Conservation (phyloP, 2,113 vertebrate species). For the Neofelis nebulosa region DNA sequence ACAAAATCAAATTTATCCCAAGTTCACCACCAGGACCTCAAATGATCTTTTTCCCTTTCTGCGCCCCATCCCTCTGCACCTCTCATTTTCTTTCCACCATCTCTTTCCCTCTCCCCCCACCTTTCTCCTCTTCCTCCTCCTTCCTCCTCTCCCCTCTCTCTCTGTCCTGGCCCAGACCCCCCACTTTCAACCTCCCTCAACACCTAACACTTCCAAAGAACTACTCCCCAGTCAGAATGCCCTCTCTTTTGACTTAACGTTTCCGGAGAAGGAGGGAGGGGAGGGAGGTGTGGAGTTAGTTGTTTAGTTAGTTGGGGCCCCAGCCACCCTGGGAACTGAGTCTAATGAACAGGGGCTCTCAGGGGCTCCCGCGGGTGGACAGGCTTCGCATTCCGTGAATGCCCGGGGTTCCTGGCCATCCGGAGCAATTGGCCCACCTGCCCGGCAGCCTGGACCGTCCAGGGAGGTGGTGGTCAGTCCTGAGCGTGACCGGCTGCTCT, state of each 20-base stretch:
- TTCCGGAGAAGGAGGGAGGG: neutral
- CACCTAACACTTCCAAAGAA: neutral
- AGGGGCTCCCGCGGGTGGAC: neutral
- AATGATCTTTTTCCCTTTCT: neutral
- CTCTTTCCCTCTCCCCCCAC: neutral
- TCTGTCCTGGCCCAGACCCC: accelerated
- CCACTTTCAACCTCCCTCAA: neutral
- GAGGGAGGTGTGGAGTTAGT: neutral
- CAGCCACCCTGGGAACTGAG: neutral
- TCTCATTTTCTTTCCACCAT: neutral
- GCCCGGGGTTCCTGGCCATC: neutral
- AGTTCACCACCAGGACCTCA: neutral
- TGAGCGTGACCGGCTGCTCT: too few relatives aligned
- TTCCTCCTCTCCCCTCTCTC: neutral
- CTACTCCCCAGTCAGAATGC: neutral
- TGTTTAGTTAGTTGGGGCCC: neutral
- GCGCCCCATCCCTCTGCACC: neutral
- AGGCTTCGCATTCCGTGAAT: neutral
- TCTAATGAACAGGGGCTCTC: neutral
- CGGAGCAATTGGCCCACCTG: neutral
- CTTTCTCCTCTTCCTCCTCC: neutral
- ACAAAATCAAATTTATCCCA: neutral
- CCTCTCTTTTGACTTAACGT: neutral
- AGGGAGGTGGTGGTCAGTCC: neutral
- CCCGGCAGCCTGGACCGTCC: neutral